Base-by-base conservation (phyloP, 2,888 invertebrate species). In the Anarsia innoxiella region DNA sequence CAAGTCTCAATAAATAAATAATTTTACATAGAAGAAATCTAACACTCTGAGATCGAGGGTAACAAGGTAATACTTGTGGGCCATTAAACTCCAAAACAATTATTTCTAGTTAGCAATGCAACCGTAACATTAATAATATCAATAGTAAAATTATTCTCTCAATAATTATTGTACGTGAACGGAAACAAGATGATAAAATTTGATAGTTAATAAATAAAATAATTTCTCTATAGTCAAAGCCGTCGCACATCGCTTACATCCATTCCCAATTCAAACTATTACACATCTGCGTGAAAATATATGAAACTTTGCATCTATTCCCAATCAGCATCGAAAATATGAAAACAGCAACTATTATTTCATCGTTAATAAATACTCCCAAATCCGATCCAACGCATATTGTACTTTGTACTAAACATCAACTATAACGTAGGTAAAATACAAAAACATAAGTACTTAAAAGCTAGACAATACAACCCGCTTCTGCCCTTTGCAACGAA, bases 11-110 rank as follows among this genome's bases (percentile, higher is more conserved):
- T n/a, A n/a, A n/a, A 82, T 79, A 68, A 59, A 76, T 71, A 73
- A 73, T 70, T 63, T 69, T 80, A 82, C 73, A 54, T 69, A 72
- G 68, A 79, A 72, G 66, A 71, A 76, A 70, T 73, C 69, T 77
- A 78, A 75, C 70, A 74, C 68, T 72, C 66, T 66, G 72, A 72
- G 67, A 70, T 68, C 51, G 62, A 70, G 61, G 69, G 60, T 65
- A 76, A 77, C 74, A 70, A 71, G 56, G 56, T 64, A 69, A 59
- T 62, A 67, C 58, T 59, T 57, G 61, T 66, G 60, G n/a, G 51
- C 51, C 53, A 55, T 59, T 15, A 66, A 67, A 66, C 61, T n/a
- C n/a, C 56, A 64, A 59, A 53, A 51, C 53, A 56, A 64, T 62
- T 64, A 65, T 55, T 46, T 53, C 65, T 66, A 69, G 56, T 59